Conservation (phyloP, 2,888 invertebrate genomes). For the Brenthis ino region DNA sequence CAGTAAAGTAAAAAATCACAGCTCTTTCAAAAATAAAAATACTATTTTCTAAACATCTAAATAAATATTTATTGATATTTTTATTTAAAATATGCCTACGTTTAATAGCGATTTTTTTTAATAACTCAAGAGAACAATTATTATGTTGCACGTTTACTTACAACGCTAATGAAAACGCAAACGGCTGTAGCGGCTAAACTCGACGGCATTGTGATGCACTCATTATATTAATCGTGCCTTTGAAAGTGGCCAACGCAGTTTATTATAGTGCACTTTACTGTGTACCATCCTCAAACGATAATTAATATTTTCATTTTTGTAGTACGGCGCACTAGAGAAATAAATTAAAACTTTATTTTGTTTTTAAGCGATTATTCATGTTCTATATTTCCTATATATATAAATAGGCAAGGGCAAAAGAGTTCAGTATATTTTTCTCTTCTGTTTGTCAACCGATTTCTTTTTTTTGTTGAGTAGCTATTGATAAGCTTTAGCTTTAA, state of each 20-base stretch:
- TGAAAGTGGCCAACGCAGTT: constrained; percentile 23
- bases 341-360: neutral
- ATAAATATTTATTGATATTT: too few species aligned
- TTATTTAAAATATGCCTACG: too few species aligned
- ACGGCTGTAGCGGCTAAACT: constrained; percentile 1
- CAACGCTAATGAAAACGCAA: neutral
- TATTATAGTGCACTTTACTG: constrained; percentile 17
- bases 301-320: constrained; percentile 15
- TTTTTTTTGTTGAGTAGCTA: too few species aligned
- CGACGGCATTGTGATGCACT: constrained; percentile 6
- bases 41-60: too few species aligned
- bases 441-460: too few species aligned
- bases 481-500: too few species aligned
- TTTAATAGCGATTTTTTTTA: neutral
- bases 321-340: neutral
- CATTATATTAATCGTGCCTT: constrained; percentile 26
- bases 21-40: too few species aligned
- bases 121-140: constrained; percentile 2
- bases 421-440: too few species aligned
- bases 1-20: too few species aligned
- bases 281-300: constrained; percentile 3
- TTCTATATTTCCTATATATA: too few species aligned
- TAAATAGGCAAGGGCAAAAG: too few species aligned
- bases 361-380: too few species aligned
- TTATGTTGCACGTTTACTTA: neutral